A percentile compares a stretch with the other conserved stretches of the same genome.
Evolutionary conservation across 2,797 vertebrate genomes (phyloP).

Genomic region (Buphagus erythrorhynchus): DNA sequence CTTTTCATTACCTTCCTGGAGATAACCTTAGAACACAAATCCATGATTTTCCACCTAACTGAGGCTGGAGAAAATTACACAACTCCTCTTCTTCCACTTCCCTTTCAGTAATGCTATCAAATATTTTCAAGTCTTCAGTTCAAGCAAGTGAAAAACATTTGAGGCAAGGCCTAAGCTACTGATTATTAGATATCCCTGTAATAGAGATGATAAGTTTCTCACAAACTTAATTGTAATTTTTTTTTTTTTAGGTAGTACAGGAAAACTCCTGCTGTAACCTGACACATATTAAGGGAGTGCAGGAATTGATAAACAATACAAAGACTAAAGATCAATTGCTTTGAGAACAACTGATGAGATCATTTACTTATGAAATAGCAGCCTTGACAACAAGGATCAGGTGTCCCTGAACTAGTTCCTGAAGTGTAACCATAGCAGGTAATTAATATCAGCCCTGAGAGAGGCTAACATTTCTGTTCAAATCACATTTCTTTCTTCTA

Average conservation of each 20-base stretch:
- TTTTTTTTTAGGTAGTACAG: background rate
- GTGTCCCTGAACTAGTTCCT: background rate
- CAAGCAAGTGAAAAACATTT: background rate
- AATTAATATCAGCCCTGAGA: constrained; percentile 38
- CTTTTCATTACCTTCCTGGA: background rate
- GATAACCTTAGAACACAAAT: background rate
- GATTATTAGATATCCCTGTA: background rate
- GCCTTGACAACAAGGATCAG: background rate
- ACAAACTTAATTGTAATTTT: background rate
- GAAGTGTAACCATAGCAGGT: constrained; percentile 1
- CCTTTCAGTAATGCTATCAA: background rate
- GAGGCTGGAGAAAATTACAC: background rate
- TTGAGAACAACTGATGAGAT: constrained; percentile 12
- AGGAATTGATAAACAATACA: background rate
- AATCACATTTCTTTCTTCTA: background rate
- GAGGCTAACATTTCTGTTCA: background rate
- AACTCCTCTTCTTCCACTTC: background rate
- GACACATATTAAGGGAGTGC: background rate
- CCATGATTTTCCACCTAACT: rapidly evolving
- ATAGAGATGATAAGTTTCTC: background rate
- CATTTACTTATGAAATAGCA: constrained; percentile 34
- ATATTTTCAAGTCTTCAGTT: background rate
- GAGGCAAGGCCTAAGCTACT: background rate
- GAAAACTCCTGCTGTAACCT: background rate
- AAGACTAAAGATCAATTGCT: constrained; percentile 11